Evolutionary conservation across 2,888 invertebrate genomes (phyloP), one percentile per base, ranked within the genome.

Genomic region (Graphium colonna): DNA sequence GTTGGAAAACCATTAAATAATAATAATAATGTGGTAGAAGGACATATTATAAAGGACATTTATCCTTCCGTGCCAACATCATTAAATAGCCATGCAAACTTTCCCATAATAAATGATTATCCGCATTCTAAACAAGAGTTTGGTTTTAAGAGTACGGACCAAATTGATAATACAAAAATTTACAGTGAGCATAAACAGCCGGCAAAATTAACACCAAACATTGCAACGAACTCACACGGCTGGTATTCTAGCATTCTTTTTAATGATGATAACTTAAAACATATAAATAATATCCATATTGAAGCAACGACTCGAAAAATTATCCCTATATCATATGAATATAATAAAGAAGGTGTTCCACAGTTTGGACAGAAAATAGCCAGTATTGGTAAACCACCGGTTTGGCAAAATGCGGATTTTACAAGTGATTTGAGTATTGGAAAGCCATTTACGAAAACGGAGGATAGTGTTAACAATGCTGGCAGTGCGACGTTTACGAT

Each of bases 81-180:
- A 45, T 39, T 73, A 9, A 90, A 90, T 52, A 89, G 89, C 64
- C 90, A 90, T 58, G 90, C 89, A 0, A 90, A 90, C 65, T 90
- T 90, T 69, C 90, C 89, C 1, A 82, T 87, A 79, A 73, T 77
- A 12, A 82, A 82, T 60, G 87, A 85, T 33, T 59, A 71, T 47
- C 62, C 67, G 21, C 47, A 39, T 38, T 31, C 44, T 42, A 46
- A 28, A 45, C 33, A 52, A 48, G n/a, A n/a, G n/a, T n/a, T n/a
- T n/a, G 28, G 50, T 45, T 66, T 62, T 42, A 57, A 65, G 40
- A 68, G 57, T 54, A 60, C 28, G 43, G 58, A 63, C 16, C 55
- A 61, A 9, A 72, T 75, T 10, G 58, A 50, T 38, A 51, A 50
- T 44, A 56, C 64, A 10, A 73, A 75, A 55, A 55, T 60, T 31